Evolutionary conservation across 2,797 vertebrate genomes (phyloP).

Genomic region (Hipposideros larvatus): DNA sequence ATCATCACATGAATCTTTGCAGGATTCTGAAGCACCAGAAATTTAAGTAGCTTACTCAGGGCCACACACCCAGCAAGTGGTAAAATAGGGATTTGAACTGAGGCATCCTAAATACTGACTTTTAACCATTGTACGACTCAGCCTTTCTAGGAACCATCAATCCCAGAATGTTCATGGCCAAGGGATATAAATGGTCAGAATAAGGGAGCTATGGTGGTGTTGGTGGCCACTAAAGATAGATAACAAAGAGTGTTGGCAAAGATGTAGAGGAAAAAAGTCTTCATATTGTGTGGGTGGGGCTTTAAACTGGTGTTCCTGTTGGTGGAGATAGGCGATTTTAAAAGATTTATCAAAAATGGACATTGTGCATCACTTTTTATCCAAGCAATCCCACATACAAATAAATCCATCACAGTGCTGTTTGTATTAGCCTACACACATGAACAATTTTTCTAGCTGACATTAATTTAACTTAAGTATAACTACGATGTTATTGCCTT

Average conservation of each 20-base stretch:
- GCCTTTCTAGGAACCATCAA: background rate
- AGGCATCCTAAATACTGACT: background rate
- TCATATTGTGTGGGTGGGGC: background rate
- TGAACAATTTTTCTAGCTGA: background rate
- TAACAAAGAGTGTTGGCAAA: background rate
- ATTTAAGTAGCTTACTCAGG: background rate
- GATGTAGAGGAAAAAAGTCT: background rate
- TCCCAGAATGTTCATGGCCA: background rate
- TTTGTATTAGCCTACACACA: background rate
- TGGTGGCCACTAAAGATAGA: background rate
- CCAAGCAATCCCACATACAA: background rate
- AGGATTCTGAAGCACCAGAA: background rate
- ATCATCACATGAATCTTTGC: background rate
- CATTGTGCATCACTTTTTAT: background rate
- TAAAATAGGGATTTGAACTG: background rate
- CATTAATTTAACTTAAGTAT: background rate
- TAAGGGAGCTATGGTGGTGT: background rate
- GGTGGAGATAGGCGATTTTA: background rate
- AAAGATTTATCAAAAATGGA: background rate
- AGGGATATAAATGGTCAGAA: background rate
- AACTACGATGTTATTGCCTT: background rate
- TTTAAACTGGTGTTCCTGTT: background rate
- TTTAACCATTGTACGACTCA: background rate
- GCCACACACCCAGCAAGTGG: background rate
- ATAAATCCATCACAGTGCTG: background rate